Evolutionary conservation across 2,113 vertebrate genomes (phyloP).

Genomic region (Clarias batrachus): DNA sequence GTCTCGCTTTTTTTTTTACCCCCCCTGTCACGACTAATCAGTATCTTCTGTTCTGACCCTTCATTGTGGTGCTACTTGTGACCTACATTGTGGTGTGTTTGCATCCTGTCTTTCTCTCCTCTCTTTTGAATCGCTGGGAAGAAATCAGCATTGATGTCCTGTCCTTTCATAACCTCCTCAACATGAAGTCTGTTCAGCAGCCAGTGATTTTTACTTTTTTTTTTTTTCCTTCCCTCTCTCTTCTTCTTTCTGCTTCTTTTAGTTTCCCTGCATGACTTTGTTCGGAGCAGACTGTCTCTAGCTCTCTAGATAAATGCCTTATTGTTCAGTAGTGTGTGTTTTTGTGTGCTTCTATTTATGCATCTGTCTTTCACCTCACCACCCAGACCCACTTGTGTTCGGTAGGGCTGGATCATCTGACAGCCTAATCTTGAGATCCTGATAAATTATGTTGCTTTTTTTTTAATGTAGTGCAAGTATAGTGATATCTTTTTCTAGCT

Average conservation of each 20-base stretch:
- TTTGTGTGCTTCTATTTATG: conserved; percentile 11
- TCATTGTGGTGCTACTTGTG: conserved; percentile 37
- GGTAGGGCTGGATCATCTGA: background rate
- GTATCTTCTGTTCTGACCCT: background rate
- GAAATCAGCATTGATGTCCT: conserved; percentile 24
- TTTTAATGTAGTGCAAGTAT: too few relatives aligned
- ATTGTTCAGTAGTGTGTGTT: conserved; percentile 47
- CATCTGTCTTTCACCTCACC: conserved; percentile 1
- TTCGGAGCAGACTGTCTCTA: conserved; percentile 31
- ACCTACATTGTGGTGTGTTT: conserved; percentile 59
- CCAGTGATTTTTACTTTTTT: background rate
- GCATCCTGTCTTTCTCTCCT: conserved; percentile 35
- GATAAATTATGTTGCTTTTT: background rate
- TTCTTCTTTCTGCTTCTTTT: conserved; percentile 4
- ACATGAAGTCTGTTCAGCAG: conserved; percentile 12
- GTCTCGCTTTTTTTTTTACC: background rate
- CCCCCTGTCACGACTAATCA: background rate
- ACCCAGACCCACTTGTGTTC: background rate
- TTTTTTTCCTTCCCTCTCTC: background rate
- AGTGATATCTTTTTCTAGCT: background rate
- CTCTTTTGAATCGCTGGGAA: background rate
- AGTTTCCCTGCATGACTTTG: conserved; percentile 31
- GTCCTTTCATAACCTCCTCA: background rate
- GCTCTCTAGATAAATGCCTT: conserved; percentile 49
- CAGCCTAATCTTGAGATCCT: background rate